These are phyloP conservation scores for Telmatherina bonti DNA, from an alignment of 2,797 vertebrate genomes.

Conservation along the genomic window DNA sequence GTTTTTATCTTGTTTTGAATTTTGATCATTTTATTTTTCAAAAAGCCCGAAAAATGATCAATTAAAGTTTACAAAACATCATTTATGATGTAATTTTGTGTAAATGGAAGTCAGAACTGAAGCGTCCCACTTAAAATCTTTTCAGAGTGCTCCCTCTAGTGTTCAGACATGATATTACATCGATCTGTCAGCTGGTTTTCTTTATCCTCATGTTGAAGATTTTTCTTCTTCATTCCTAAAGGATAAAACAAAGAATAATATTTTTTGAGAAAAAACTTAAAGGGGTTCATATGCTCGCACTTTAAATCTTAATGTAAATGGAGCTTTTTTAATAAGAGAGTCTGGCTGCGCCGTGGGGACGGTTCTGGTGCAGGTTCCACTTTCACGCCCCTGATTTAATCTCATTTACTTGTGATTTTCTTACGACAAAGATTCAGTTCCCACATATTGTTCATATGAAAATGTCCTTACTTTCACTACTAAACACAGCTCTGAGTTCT, in stretches of 20 bases:
- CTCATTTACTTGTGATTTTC: no score
- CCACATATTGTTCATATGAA: no score
- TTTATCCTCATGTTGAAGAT: not conserved
- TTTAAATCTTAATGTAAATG: no score
- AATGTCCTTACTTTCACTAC: no score
- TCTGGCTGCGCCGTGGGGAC: no score
- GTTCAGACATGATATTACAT: slow-evolving; percentile 27
- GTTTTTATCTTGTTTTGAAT: not conserved
- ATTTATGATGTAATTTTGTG: not conserved
- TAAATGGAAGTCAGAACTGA: not conserved
- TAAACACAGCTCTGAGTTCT: no score
- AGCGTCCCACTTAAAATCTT: not conserved
- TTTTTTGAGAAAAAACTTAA: not conserved
- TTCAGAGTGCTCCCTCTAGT: slow-evolving; percentile 52
- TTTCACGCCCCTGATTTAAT: no score
- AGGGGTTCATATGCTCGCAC: not conserved
- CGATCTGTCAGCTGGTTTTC: not conserved
- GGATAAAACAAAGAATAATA: not conserved
- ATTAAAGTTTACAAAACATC: not conserved
- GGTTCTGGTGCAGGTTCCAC: no score
- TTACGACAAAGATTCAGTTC: no score
- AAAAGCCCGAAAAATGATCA: not conserved
- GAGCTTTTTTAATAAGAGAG: no score
- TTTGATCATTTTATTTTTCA: not conserved
- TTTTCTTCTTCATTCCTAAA: not conserved